phyloP scores from a whole-genome alignment of 2,113 vertebrate species.

The Gracilinanus agilis region DNA sequence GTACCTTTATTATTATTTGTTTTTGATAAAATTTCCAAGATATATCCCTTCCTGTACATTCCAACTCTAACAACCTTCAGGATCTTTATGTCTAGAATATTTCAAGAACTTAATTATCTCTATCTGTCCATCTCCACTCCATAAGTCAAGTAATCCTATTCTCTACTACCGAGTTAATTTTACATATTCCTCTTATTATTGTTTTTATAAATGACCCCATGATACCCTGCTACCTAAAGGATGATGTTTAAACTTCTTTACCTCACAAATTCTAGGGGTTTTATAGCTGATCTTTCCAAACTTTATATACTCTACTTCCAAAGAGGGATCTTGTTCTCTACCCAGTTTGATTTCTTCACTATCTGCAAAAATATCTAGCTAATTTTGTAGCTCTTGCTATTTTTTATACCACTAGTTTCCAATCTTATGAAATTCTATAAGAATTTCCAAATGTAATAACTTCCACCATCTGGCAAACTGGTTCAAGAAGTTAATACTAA shows the following conservation, averaged over 20 bases:
- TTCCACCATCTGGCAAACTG: neutral
- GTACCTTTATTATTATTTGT: neutral
- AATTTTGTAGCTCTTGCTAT: neutral
- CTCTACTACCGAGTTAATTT: neutral
- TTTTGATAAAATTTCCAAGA: neutral
- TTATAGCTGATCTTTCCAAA: neutral
- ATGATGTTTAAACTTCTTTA: neutral
- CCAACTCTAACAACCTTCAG: neutral
- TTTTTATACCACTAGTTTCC: neutral
- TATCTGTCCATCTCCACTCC: neutral
- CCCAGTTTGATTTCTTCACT: neutral
- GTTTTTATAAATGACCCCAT: neutral
- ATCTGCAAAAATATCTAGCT: neutral
- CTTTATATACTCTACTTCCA: neutral
- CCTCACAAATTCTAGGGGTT: neutral
- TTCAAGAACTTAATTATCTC: neutral
- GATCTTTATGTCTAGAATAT: neutral
- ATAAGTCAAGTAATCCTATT: neutral
- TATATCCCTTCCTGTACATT: neutral
- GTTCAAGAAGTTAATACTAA: neutral
- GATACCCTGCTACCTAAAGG: neutral
- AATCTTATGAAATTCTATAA: neutral
- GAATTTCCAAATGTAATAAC: neutral
- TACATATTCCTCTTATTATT: neutral
- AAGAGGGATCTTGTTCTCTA: neutral